Evolutionary conservation across 2,888 invertebrate species (phyloP).

Genomic region (Junonia oenone): DNA sequence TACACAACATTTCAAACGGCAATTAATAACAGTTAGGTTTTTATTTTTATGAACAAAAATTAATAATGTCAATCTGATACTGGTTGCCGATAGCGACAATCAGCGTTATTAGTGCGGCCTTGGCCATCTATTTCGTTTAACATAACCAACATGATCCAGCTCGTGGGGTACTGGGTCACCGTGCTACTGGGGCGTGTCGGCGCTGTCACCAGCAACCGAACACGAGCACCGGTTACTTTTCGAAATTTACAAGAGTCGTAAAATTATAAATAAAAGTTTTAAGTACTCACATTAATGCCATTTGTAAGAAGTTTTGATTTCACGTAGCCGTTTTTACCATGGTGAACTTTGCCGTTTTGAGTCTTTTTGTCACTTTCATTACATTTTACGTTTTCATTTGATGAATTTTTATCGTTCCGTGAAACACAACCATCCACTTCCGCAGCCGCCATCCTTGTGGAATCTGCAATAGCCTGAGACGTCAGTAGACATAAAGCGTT

Average conservation of each 20-base stretch:
- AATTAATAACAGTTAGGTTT: background rate
- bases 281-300: constrained; percentile 52
- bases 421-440: constrained; percentile 39
- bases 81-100: constrained; percentile 2
- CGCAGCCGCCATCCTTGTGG: constrained; percentile 50
- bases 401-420: constrained; percentile 30
- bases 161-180: background rate
- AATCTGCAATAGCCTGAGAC: background rate
- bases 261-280: constrained; percentile 21
- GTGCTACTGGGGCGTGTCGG: background rate
- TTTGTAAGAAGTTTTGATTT: constrained; percentile 44
- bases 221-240: background rate
- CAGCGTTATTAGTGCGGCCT: constrained; percentile 12
- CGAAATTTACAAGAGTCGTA: background rate
- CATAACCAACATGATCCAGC: background rate
- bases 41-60: background rate
- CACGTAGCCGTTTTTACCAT: constrained; percentile 51
- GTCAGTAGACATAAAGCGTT: background rate
- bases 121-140: constrained; percentile 2
- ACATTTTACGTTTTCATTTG: constrained; percentile 39
- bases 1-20: background rate
- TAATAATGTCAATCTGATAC: background rate
- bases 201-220: background rate
- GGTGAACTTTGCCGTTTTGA: constrained; percentile 47
- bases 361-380: constrained; percentile 40